These are phyloP conservation scores for Portunus trituberculatus DNA, from an alignment of 1,140 invertebrate genomes.

Conservation along the genomic window DNA sequence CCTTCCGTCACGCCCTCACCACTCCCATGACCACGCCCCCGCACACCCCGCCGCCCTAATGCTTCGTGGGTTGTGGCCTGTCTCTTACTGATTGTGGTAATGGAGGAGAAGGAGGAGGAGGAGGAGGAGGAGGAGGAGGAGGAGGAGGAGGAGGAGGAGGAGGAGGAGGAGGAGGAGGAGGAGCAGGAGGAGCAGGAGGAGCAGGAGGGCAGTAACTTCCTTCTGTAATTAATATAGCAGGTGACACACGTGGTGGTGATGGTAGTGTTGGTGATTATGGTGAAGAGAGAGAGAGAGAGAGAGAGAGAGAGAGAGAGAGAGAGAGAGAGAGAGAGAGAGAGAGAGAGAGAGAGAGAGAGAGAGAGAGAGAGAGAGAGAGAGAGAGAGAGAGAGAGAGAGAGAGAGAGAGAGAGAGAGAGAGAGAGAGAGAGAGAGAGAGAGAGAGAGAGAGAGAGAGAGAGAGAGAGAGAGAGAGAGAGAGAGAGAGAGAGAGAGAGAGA, in stretches of 20 bases:
- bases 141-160: neutral
- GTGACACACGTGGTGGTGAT: neutral
- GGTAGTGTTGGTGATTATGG: neutral
- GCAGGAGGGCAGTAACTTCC: neutral
- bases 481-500: too few relatives aligned
- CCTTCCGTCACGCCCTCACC: constrained; percentile 36
- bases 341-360: neutral
- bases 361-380: neutral
- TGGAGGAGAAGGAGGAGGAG: neutral
- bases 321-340: neutral
- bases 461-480: too few relatives aligned
- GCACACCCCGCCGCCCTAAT: neutral
- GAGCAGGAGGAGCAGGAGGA: neutral
- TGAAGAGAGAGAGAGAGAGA: neutral
- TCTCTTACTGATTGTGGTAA: neutral
- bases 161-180: neutral
- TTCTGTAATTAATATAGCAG: neutral
- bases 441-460: too few relatives aligned
- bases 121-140: neutral
- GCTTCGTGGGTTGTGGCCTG: neutral
- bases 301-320: neutral
- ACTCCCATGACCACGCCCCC: neutral
- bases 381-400: neutral
- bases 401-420: too few relatives aligned
- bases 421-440: too few relatives aligned